Evolutionary conservation across 1,140 invertebrate genomes (phyloP).

Genomic region (Eumaeus atala): DNA sequence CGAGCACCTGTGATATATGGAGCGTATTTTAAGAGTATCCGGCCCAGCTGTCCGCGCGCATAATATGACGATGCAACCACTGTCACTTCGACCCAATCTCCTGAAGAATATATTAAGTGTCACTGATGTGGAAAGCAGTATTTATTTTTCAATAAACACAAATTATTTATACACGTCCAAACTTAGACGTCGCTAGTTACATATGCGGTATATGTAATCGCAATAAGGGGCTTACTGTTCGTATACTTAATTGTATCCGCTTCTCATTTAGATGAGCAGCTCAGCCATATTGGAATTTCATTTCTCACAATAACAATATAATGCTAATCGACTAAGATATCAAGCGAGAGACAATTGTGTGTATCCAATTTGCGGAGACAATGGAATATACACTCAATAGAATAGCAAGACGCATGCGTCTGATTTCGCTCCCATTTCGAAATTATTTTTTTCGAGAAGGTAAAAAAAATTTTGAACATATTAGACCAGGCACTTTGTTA

Average conservation of each 20-base stretch:
- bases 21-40: background rate
- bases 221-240: too few relatives aligned
- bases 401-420: too few relatives aligned
- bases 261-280: background rate
- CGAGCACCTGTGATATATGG: conserved; percentile 1
- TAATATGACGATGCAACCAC: background rate
- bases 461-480: too few relatives aligned
- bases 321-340: conserved; percentile 5
- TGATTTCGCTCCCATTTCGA: too few relatives aligned
- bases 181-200: too few relatives aligned
- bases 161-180: background rate
- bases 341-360: conserved; percentile 6
- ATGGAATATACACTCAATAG: too few relatives aligned
- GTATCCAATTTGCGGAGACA: background rate
- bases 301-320: conserved; percentile 3
- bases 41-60: conserved; percentile 1
- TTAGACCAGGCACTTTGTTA: too few relatives aligned
- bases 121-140: background rate
- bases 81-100: background rate
- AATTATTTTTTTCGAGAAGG: too few relatives aligned
- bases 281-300: conserved; percentile 6
- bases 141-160: conserved; percentile 7
- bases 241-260: background rate
- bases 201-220: too few relatives aligned
- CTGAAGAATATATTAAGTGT: conserved; percentile 8